Conservation (phyloP, 2,797 vertebrate genomes). For the Sciurus carolinensis region DNA sequence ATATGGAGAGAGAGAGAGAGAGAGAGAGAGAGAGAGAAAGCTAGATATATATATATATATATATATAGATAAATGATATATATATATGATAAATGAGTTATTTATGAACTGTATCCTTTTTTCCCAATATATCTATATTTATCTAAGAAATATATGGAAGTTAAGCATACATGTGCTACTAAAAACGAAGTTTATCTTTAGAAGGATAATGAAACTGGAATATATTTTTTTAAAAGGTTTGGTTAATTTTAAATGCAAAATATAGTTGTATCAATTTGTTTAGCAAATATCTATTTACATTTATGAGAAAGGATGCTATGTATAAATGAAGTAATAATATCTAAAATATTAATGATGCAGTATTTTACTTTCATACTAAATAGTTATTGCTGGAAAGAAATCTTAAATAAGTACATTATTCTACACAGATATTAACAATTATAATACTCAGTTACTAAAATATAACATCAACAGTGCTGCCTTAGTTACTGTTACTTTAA, state of each 20-base stretch:
- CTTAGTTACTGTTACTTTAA: constrained; percentile 7
- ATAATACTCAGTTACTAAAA: neutral
- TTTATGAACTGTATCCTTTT: neutral
- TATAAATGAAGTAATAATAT: constrained; percentile 12
- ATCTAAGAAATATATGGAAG: neutral
- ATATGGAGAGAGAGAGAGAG: no score
- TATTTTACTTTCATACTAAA: neutral
- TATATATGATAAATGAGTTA: neutral
- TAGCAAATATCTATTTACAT: neutral
- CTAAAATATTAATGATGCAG: constrained; percentile 9
- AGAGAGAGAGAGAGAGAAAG: no score
- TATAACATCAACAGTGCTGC: neutral
- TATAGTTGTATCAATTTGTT: neutral
- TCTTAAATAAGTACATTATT: neutral
- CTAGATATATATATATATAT: no score
- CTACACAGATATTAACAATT: neutral
- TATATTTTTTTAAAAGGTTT: neutral
- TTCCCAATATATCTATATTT: neutral
- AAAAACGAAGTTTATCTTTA: neutral
- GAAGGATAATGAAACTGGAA: neutral
- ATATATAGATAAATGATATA: no score
- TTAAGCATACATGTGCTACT: neutral
- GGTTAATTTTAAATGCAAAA: constrained; percentile 3
- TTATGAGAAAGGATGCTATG: neutral
- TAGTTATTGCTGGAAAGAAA: constrained; percentile 33